These are phyloP conservation scores for Salvelinus fontinalis DNA, from an alignment of 2,113 vertebrate species.

Conservation along the genomic window DNA sequence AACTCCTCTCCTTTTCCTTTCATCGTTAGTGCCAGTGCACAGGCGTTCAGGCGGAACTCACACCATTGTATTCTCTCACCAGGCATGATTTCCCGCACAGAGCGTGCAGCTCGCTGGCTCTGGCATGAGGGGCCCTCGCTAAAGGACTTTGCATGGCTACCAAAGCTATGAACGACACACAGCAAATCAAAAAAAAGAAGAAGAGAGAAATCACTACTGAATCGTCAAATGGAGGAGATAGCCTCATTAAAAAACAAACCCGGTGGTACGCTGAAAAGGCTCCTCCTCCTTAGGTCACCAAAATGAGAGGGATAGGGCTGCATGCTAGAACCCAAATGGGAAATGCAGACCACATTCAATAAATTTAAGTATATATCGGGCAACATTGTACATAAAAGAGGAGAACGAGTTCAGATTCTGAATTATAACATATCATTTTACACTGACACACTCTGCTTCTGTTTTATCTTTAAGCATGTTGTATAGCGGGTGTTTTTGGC, in stretches of 20 bases:
- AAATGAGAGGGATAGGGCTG: constrained; percentile 31
- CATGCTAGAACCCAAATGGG: constrained; percentile 53
- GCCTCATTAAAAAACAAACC: constrained; percentile 55
- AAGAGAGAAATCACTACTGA: constrained; percentile 51
- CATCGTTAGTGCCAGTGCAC: constrained; percentile 68
- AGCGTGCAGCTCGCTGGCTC: constrained; percentile 75
- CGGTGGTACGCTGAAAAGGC: constrained; percentile 27
- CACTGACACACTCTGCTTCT: constrained; percentile 74
- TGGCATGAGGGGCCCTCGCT: constrained; percentile 86
- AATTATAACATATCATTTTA: constrained; percentile 78
- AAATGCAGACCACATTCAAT: constrained; percentile 48
- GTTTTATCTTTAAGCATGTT: constrained; percentile 77
- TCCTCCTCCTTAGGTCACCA: constrained; percentile 25
- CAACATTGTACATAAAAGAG: constrained; percentile 59
- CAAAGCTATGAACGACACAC: constrained; percentile 72
- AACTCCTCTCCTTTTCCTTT: constrained; percentile 48
- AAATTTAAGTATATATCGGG: constrained; percentile 32
- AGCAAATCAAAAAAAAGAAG: constrained; percentile 48
- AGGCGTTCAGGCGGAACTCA: constrained; percentile 63
- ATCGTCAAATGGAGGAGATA: constrained; percentile 69
- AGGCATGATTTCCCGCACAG: constrained; percentile 71
- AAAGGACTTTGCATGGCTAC: constrained; percentile 90
- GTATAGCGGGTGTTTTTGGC: constrained; percentile 69
- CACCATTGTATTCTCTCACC: constrained; percentile 61
- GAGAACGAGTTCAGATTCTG: constrained; percentile 56